phyloP scores from a whole-genome alignment of 2,797 vertebrate species.

The Vipera ursinii region DNA sequence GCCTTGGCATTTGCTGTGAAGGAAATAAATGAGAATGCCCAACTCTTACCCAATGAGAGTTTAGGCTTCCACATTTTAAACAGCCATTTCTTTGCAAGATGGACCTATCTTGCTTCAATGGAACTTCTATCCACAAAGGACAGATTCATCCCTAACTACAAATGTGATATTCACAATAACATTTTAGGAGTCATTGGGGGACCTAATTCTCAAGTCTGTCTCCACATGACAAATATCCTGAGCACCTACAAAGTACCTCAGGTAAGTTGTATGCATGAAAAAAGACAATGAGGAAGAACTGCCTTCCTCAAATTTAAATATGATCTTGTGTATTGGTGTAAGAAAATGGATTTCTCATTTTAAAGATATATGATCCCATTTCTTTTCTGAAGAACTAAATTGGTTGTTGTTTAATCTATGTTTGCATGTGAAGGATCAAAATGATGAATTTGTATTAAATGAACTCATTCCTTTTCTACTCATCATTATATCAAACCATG shows the following conservation, averaged over 20 bases:
- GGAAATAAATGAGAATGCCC: neutral
- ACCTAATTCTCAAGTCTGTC: neutral
- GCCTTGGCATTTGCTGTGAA: constrained; percentile 6
- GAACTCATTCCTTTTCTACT: neutral
- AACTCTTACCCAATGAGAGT: neutral
- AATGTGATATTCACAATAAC: neutral
- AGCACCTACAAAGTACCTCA: neutral
- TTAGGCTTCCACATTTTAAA: neutral
- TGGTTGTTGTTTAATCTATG: neutral
- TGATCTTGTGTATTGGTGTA: neutral
- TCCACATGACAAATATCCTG: neutral
- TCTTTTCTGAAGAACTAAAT: neutral
- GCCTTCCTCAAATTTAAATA: neutral
- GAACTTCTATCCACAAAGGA: neutral
- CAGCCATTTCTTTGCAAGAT: neutral
- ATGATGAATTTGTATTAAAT: neutral
- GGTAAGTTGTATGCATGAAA: neutral
- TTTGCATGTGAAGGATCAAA: neutral
- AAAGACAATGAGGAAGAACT: neutral
- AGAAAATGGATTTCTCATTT: neutral
- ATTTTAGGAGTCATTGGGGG: neutral
- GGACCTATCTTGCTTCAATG: neutral
- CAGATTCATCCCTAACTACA: neutral
- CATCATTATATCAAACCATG: neutral
- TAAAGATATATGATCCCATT: neutral